Evolutionary conservation across 2,797 vertebrate genomes (phyloP).

Genomic region (Remorina albescens): DNA sequence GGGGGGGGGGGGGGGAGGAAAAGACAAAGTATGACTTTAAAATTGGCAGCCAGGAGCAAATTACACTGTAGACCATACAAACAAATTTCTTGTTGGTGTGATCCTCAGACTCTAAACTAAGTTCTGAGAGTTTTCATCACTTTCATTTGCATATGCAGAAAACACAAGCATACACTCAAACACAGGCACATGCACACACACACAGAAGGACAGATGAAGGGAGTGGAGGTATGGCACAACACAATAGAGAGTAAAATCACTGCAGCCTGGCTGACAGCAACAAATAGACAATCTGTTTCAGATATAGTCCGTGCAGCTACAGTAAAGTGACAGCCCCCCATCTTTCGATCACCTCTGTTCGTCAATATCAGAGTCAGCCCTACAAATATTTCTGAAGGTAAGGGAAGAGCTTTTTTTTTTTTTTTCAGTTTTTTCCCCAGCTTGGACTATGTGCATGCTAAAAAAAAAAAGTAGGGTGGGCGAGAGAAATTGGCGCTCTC

Average conservation of each 20-base stretch:
- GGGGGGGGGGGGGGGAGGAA: constrained; percentile 19
- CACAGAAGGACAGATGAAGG: constrained; percentile 11
- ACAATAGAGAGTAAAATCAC: constrained; percentile 19
- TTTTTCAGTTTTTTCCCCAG: not conserved
- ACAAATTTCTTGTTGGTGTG: constrained; percentile 17
- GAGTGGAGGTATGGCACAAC: constrained; percentile 29
- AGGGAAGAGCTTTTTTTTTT: constrained; percentile 21
- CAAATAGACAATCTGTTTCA: constrained; percentile 53
- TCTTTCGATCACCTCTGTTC: constrained; percentile 69
- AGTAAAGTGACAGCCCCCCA: constrained; percentile 61
- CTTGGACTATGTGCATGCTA: constrained; percentile 19
- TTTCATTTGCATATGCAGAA: not conserved
- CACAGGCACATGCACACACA: not conserved
- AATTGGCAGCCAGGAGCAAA: constrained; percentile 20
- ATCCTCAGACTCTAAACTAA: constrained; percentile 10
- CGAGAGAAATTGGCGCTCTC: constrained; percentile 68
- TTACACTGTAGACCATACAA: constrained; percentile 3
- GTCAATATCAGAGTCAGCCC: constrained; percentile 64
- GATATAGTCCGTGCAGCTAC: constrained; percentile 62
- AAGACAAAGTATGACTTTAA: constrained; percentile 22
- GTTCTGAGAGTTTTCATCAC: not conserved
- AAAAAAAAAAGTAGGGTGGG: constrained; percentile 33
- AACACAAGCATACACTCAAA: constrained; percentile 6
- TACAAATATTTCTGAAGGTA: constrained; percentile 76
- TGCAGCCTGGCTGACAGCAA: constrained; percentile 36